Base-by-base conservation (phyloP, 2,888 invertebrate genomes). In the Agrotis exclamationis region DNA sequence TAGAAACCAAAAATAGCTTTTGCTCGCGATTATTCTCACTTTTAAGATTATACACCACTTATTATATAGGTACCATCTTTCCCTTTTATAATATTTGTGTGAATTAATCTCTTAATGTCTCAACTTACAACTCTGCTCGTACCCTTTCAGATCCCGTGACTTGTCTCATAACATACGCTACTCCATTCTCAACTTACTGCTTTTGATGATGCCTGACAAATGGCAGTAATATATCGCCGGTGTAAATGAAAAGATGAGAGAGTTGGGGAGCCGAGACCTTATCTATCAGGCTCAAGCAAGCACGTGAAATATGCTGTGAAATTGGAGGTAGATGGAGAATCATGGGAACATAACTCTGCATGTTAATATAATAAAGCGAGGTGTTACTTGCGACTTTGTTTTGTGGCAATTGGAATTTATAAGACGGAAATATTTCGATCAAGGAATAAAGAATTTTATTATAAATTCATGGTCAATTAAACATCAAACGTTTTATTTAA, bases 201-300 rank as follows among this genome's bases (percentile, higher is more conserved):
- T 53, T 74, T 33, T 74, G 47, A 79, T 79, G 51, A 67, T 79
- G 33, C 57, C 5, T 74, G 79, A 76, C 45, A 79, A 44, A 76
- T 67, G 7, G 60, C n/a, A 16, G 79, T 67, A 66, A 79, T 76
- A 76, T 45, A 62, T 79, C 48, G 60, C 44, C 67, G 47, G 67
- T 62, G 67, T 45, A 76, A 62, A 76, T 76, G 79, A 79, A 74
- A 79, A 74, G 59, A 76, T 67, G 79, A 47, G 51, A 59, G 20
- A 51, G 28, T 48, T 13, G 5, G 51, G 47, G n/a, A 64, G 48
- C 53, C 28, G 44, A 24, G 48, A 24, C 57, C 63, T 64, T 79
- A 76, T 76, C 74, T 68, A 74, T 79, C 76, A 74, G 53, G 68
- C 74, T 76, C 68, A 63, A 57, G 47, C 11, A 50, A 39, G 45